These are phyloP conservation scores for Delichon dasypus DNA, from an alignment of 2,797 vertebrate genomes.

Conservation along the genomic window DNA sequence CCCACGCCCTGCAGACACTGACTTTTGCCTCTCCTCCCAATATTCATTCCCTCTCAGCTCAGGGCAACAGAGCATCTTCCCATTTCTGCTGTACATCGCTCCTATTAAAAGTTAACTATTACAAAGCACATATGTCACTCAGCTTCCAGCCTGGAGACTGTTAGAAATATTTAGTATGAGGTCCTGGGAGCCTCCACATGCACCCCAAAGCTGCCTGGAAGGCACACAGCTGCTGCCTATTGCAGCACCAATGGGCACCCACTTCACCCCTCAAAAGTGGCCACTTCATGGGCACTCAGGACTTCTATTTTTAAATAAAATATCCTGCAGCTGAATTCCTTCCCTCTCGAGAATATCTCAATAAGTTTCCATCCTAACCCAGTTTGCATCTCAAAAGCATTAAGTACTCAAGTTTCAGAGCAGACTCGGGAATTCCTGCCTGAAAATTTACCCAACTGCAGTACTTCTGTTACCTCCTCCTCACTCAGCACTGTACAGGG, in stretches of 20 bases:
- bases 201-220: background rate
- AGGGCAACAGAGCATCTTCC: background rate
- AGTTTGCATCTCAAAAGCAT: background rate
- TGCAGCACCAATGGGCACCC: background rate
- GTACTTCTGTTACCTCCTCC: background rate
- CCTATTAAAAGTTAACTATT: fast-evolving
- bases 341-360: background rate
- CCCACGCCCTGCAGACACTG: fast-evolving
- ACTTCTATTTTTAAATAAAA: background rate
- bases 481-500: background rate
- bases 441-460: background rate
- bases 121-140: background rate
- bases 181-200: fast-evolving
- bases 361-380: background rate
- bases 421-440: background rate
- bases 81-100: background rate
- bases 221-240: too few species aligned
- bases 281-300: background rate
- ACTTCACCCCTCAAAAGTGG: background rate
- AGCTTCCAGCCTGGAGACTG: background rate
- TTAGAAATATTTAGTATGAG: background rate
- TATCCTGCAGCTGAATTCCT: background rate
- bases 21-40: background rate
- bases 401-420: background rate
- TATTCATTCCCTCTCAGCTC: background rate